Base-by-base conservation (phyloP, 2,888 invertebrate species). In the Gastracanthus pulcherrimus region DNA sequence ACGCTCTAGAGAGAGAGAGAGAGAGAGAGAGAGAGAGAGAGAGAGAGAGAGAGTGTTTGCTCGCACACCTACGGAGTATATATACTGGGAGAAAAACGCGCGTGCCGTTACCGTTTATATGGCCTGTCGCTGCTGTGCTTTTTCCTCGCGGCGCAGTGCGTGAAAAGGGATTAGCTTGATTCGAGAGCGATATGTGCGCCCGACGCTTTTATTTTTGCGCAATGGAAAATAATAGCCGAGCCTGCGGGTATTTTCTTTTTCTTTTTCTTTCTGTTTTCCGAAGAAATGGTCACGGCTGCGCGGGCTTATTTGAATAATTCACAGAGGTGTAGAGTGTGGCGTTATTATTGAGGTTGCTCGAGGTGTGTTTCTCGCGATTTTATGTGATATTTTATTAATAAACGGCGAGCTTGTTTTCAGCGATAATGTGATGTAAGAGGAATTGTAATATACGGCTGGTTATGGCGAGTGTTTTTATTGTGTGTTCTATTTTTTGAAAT, bases 201-300 rank as follows among this genome's bases (percentile, higher is more conserved):
- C 11, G 31, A 69, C n/a, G n/a, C n/a, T 71, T 60, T 77, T n/a
- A 36, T n/a, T 51, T 72, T 80, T 76, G 34, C 55, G 80, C 74
- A 74, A 80, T 19, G 26, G 62, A 26, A 60, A 75, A 80, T 80
- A 80, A 79, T 51, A 58, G 36, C 58, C 34, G 51, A 34, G 26
- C 38, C 11, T 9, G 19, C 5, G n/a, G 38, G 5, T 23, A 29
- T 55, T 55, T 11, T 48, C 16, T 6, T 16, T 16, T 16, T 36
- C 1, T 36, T 13, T 36, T 55, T 55, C 26, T 13, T 36, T 55
- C 45, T 5, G n/a, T n/a, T 45, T 48, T 31, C 36, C 29, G 19
- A 26, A 66, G n/a, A 60, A 41, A n/a, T 26, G 66, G 26, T 6
- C n/a, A n/a, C 31, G 11, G 29, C 3, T 19, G 3, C 23, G 41